phyloP scores from a whole-genome alignment of 2,797 vertebrate species.

The Rhynchonycteris naso region DNA sequence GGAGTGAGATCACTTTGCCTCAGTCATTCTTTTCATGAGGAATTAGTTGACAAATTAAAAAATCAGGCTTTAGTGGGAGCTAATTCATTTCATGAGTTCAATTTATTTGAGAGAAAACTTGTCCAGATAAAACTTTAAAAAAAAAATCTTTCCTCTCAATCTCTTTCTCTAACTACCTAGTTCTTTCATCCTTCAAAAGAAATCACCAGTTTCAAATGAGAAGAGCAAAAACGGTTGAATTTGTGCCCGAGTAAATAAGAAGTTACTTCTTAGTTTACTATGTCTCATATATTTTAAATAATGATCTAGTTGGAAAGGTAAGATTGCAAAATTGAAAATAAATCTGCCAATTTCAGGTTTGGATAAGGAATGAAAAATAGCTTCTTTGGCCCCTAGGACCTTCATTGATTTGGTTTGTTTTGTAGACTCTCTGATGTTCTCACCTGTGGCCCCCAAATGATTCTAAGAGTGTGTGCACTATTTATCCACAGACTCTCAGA shows the following conservation, averaged over 20 bases:
- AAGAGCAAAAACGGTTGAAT: constrained; percentile 41
- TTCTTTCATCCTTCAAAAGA: background rate
- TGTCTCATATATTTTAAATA: constrained; percentile 38
- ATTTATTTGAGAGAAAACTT: background rate
- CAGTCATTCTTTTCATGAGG: background rate
- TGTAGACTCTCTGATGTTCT: background rate
- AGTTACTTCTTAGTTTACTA: background rate
- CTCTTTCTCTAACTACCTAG: background rate
- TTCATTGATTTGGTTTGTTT: background rate
- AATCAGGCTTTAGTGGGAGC: constrained; percentile 9
- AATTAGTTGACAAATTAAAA: constrained; percentile 31
- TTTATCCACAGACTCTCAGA: background rate
- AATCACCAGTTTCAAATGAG: background rate
- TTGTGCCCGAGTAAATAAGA: background rate
- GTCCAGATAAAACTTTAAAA: background rate
- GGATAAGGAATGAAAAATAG: background rate
- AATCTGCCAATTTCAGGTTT: background rate
- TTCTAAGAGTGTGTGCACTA: background rate
- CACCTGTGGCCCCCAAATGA: too few relatives aligned
- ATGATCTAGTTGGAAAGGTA: background rate
- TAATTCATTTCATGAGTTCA: constrained; percentile 39
- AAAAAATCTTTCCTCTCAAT: background rate
- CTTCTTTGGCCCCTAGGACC: background rate
- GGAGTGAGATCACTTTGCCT: background rate
- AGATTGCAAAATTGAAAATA: constrained; percentile 20